Percentiles rank a stretch among this genome's conserved stretches.
These are phyloP conservation scores for Gonioctena quinquepunctata DNA, from an alignment of 1,140 invertebrate species.

Conservation along the genomic window DNA sequence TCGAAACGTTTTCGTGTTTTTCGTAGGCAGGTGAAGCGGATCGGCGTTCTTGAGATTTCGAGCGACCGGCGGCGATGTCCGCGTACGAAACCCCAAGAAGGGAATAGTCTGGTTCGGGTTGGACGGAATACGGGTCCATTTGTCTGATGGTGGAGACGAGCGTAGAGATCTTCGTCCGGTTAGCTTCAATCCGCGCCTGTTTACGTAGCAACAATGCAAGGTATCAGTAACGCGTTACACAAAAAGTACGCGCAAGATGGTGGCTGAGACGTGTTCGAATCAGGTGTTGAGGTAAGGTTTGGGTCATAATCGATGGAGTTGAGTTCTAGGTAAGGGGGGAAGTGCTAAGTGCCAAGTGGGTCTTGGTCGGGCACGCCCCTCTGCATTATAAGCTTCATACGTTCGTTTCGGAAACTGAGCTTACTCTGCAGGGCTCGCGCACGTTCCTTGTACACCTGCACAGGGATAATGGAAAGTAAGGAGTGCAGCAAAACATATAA, in stretches of 20 bases:
- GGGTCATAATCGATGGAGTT: constrained; percentile 24
- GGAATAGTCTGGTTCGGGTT: constrained; percentile 50
- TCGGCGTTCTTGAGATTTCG: constrained; percentile 39
- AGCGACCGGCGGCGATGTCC: constrained; percentile 51
- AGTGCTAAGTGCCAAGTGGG: constrained; percentile 64
- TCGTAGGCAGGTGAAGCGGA: constrained; percentile 16
- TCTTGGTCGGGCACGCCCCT: constrained; percentile 81
- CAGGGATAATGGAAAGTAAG: constrained; percentile 48
- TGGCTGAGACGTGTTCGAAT: constrained; percentile 46
- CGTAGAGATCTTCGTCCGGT: constrained; percentile 68
- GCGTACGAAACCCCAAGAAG: constrained; percentile 59
- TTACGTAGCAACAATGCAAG: constrained; percentile 60
- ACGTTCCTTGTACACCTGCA: constrained; percentile 80
- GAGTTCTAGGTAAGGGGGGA: constrained; percentile 25
- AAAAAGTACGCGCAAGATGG: constrained; percentile 39
- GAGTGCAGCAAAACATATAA: constrained; percentile 67
- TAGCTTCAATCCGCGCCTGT: constrained; percentile 73
- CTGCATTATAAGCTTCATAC: constrained; percentile 83
- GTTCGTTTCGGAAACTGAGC: constrained; percentile 82
- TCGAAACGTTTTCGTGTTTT: constrained; percentile 10
- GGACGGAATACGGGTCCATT: constrained; percentile 73
- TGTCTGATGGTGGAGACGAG: constrained; percentile 70
- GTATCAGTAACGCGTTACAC: constrained; percentile 47
- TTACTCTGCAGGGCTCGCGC: constrained; percentile 85
- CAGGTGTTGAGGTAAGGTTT: constrained; percentile 13